Evolutionary conservation across 2,113 vertebrate genomes (phyloP).

Genomic region (Corythornis vintsioides): DNA sequence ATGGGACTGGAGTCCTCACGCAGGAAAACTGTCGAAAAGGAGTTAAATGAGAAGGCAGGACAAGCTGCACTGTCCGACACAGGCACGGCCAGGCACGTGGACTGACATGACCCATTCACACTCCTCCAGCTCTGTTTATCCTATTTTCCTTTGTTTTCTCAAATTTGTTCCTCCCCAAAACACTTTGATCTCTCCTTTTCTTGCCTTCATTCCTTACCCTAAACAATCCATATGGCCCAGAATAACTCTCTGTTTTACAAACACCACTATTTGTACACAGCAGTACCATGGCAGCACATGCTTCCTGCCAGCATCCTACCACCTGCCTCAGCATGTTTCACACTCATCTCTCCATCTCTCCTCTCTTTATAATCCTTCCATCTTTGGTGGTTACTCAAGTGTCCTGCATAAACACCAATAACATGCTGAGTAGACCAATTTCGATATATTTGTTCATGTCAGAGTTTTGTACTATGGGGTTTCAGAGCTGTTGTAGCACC

Average conservation of each 20-base stretch:
- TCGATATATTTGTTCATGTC: background rate
- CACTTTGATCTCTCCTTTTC: background rate
- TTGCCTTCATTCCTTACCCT: background rate
- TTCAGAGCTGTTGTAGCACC: background rate
- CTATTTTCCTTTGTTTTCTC: background rate
- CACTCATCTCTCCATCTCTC: fast-evolving
- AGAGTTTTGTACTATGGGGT: background rate
- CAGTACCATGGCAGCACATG: fast-evolving
- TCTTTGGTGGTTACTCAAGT: background rate
- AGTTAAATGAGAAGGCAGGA: background rate
- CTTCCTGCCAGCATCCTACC: background rate
- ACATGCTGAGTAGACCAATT: background rate
- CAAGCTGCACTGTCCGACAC: background rate
- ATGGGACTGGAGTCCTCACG: background rate
- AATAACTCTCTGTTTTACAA: fast-evolving
- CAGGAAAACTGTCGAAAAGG: background rate
- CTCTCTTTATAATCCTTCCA: background rate
- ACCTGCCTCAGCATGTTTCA: background rate
- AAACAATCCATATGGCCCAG: fast-evolving
- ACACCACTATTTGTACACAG: background rate
- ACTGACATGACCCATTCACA: background rate
- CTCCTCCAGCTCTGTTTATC: fast-evolving
- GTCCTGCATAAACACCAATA: background rate
- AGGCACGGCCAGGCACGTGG: fast-evolving
- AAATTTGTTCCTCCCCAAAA: background rate